Percentiles rank a stretch among this genome's conserved stretches.
phyloP scores from a whole-genome alignment of 2,888 invertebrate species.

The Heliconius ismenius region DNA sequence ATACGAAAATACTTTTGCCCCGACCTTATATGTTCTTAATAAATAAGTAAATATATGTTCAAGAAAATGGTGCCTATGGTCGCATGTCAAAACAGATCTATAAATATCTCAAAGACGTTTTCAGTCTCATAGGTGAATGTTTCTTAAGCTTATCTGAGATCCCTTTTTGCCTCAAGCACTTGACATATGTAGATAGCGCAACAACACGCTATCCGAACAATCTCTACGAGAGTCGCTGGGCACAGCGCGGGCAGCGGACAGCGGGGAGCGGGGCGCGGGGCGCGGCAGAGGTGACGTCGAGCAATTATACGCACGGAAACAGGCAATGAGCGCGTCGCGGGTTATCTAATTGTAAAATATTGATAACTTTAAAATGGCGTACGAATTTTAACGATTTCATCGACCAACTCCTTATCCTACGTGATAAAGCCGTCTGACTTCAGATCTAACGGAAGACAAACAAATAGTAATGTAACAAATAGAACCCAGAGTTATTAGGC shows the following conservation, averaged over 20 bases:
- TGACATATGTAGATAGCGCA: not conserved
- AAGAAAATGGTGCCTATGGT: too few relatives aligned
- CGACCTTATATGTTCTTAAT: too few relatives aligned
- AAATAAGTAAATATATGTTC: too few relatives aligned
- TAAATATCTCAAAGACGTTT: not conserved
- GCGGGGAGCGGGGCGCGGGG: not conserved
- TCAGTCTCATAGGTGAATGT: not conserved
- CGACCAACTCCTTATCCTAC: constrained; percentile 1
- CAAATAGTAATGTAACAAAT: not conserved
- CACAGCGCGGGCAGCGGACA: not conserved
- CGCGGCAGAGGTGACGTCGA: constrained; percentile 17
- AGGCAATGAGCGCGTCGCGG: constrained; percentile 4
- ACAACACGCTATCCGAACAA: not conserved
- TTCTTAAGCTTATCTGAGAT: not conserved
- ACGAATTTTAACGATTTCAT: not conserved
- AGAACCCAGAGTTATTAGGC: too few relatives aligned
- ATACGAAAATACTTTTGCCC: too few relatives aligned
- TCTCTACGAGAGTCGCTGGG: not conserved
- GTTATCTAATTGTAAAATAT: constrained; percentile 20
- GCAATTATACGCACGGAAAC: constrained; percentile 18
- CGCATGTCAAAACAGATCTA: not conserved
- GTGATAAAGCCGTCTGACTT: constrained; percentile 11
- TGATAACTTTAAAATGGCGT: not conserved
- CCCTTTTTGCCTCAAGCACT: not conserved
- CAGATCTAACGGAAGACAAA: not conserved